These are phyloP conservation scores for Platypus cylindrus DNA, from an alignment of 2,888 invertebrate species.

Conservation along the genomic window DNA sequence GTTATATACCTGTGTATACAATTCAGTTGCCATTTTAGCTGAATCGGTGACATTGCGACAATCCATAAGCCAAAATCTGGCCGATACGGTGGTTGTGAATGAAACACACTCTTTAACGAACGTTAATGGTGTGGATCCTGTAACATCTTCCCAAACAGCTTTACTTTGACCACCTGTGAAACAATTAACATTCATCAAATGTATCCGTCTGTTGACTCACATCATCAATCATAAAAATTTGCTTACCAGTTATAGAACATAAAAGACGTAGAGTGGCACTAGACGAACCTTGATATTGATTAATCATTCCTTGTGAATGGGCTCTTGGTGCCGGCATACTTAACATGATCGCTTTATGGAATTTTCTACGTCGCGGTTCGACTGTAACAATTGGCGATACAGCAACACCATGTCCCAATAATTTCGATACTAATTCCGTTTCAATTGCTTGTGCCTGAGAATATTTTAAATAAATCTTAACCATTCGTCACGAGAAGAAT, in stretches of 20 bases:
- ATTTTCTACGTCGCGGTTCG: conserved; percentile 93
- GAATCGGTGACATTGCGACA: conserved; percentile 91
- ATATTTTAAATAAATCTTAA: no score
- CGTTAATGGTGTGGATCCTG: conserved; percentile 92
- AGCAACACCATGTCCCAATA: conserved; percentile 90
- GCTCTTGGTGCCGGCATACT: conserved; percentile 80
- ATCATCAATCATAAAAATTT: not conserved
- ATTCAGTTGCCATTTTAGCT: conserved; percentile 89
- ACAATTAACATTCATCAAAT: no score
- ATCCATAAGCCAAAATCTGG: conserved; percentile 97
- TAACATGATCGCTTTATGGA: conserved; percentile 95
- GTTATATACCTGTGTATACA: conserved; percentile 78
- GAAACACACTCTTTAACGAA: conserved; percentile 95
- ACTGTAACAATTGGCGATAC: conserved; percentile 97
- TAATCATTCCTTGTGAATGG: conserved; percentile 58
- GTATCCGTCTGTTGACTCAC: no score
- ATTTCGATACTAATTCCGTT: conserved; percentile 68
- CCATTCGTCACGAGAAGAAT: no score
- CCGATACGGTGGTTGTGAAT: conserved; percentile 98
- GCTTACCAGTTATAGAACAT: conserved; percentile 83
- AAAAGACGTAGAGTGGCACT: conserved; percentile 80
- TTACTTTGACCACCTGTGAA: conserved; percentile 78
- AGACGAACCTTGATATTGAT: conserved; percentile 59
- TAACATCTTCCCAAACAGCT: conserved; percentile 99
- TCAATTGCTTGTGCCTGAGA: conserved; percentile 81